phyloP scores from a whole-genome alignment of 2,113 vertebrate genomes.

The Rhagologus leucostigma region DNA sequence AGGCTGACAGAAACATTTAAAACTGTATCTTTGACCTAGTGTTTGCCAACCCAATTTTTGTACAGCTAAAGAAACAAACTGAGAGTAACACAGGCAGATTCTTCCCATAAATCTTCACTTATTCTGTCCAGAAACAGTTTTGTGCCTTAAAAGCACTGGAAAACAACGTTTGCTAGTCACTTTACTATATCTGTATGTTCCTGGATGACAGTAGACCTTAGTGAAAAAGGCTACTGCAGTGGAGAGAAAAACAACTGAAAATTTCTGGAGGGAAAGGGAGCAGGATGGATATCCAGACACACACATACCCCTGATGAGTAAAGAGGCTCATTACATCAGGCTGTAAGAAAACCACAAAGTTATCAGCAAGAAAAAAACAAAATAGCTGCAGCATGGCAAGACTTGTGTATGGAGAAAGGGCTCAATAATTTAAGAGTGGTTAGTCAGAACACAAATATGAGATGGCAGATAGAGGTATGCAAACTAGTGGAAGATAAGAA shows the following conservation, averaged over 20 bases:
- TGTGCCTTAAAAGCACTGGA: not conserved
- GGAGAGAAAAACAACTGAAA: not conserved
- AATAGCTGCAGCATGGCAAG: not conserved
- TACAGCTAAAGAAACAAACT: not conserved
- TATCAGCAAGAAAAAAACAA: not conserved
- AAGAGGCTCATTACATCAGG: not conserved
- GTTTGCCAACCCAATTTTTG: not conserved
- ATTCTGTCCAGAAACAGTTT: not conserved
- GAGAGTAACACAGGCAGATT: not conserved
- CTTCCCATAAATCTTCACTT: not conserved
- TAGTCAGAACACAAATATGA: slow-evolving; percentile 34
- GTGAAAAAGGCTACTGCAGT: not conserved
- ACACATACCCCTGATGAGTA: not conserved
- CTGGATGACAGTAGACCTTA: not conserved
- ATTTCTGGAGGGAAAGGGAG: not conserved
- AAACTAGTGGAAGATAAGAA: not conserved
- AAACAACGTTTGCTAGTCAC: not conserved
- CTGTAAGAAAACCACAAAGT: not conserved
- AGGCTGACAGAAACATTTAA: not conserved
- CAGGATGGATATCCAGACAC: not conserved
- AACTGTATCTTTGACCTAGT: not conserved
- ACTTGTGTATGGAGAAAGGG: not conserved
- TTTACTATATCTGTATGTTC: not conserved
- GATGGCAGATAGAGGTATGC: slow-evolving; percentile 1
- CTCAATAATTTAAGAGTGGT: not conserved